phyloP scores from a whole-genome alignment of 2,113 vertebrate genomes.

The Leptobrachium leishanense region DNA sequence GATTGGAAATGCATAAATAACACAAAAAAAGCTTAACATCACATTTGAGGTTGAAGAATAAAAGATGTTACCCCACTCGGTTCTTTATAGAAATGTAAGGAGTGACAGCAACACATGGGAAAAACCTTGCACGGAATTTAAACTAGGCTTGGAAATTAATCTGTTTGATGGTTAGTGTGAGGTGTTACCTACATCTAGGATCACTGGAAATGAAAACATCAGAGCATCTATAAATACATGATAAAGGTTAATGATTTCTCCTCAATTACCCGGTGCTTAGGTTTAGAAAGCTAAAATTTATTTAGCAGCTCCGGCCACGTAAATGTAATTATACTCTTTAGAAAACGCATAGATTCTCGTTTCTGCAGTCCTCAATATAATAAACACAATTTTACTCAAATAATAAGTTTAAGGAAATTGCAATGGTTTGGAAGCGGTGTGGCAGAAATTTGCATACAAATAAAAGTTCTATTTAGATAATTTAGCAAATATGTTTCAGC shows the following conservation, averaged over 20 bases:
- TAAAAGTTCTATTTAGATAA: neutral
- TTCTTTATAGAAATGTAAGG: too few relatives aligned
- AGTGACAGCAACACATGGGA: neutral
- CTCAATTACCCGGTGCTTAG: neutral
- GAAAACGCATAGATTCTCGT: neutral
- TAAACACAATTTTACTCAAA: neutral
- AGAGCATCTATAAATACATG: neutral
- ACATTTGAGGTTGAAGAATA: too few relatives aligned
- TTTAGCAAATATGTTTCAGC: neutral
- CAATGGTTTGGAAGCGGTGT: neutral
- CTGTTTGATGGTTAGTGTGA: neutral
- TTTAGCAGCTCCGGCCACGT: neutral
- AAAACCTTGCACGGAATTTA: neutral
- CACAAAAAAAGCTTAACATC: too few relatives aligned
- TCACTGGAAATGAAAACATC: neutral
- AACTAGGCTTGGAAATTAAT: neutral
- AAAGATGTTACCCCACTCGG: too few relatives aligned
- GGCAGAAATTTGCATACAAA: neutral
- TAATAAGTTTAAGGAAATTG: neutral
- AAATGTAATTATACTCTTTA: neutral
- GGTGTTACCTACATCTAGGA: neutral
- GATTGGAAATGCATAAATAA: too few relatives aligned
- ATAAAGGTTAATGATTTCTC: conserved; percentile 4
- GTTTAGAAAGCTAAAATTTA: neutral
- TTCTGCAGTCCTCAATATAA: neutral